These are phyloP conservation scores for Pedionomus torquatus DNA, from an alignment of 2,113 vertebrate genomes.

Conservation along the genomic window DNA sequence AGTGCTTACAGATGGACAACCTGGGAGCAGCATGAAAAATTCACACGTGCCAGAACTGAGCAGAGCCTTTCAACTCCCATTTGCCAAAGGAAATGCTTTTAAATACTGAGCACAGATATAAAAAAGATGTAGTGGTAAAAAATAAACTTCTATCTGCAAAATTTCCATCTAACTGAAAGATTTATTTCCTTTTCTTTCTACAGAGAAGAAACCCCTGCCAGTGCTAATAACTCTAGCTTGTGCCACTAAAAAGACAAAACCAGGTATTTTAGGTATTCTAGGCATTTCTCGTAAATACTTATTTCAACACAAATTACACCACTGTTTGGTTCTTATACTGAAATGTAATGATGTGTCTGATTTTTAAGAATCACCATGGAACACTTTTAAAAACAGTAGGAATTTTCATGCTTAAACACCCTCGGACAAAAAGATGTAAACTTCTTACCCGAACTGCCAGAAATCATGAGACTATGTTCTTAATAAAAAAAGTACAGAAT, in stretches of 20 bases:
- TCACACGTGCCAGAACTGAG: background rate
- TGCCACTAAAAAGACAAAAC: background rate
- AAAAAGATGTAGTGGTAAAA: background rate
- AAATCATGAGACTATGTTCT: background rate
- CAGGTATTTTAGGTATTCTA: background rate
- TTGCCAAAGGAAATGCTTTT: slow-evolving; percentile 32
- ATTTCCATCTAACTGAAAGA: background rate
- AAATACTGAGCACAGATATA: background rate
- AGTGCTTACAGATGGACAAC: slow-evolving; percentile 34
- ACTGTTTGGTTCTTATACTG: background rate
- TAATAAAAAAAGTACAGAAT: background rate
- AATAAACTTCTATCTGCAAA: background rate
- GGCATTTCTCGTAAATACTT: background rate
- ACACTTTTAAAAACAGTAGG: background rate
- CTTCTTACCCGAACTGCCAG: background rate
- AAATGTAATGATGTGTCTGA: background rate
- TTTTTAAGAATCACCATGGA: background rate
- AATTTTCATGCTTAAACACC: background rate
- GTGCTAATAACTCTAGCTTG: background rate
- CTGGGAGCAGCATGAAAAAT: slow-evolving; percentile 6
- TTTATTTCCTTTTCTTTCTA: background rate
- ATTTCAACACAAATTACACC: background rate
- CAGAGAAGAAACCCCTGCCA: background rate
- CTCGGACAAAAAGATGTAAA: background rate
- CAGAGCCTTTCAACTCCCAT: background rate